Evolutionary conservation across 1,140 invertebrate species (phyloP).

Genomic region (Heliconius hermathena): DNA sequence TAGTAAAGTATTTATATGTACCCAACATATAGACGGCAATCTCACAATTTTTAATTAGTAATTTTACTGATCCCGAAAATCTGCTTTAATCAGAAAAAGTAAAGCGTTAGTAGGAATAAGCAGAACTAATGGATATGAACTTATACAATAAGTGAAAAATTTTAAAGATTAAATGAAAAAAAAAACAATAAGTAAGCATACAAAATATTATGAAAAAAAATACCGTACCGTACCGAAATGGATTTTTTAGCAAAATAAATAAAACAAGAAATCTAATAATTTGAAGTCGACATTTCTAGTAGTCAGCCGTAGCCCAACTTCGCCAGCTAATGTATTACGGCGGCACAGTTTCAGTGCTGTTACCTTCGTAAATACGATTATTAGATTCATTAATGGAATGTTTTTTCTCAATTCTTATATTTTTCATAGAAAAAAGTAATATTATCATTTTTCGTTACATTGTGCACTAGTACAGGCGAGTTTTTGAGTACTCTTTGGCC

Average conservation of each 20-base stretch:
- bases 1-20: not conserved
- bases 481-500: too few species aligned
- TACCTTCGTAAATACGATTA: constrained; percentile 1
- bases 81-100: not conserved
- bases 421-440: not conserved
- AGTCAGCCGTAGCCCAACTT: not conserved
- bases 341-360: not conserved
- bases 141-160: too few species aligned
- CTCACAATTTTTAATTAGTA: not conserved
- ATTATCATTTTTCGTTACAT: too few species aligned
- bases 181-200: too few species aligned
- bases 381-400: not conserved
- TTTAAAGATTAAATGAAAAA: too few species aligned
- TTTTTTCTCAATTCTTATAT: not conserved
- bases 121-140: too few species aligned
- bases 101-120: not conserved
- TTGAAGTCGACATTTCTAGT: constrained; percentile 1
- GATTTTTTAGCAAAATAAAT: not conserved
- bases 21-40: not conserved
- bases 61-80: not conserved
- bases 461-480: too few species aligned
- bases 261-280: too few species aligned
- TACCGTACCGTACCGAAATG: too few species aligned
- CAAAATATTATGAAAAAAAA: too few species aligned
- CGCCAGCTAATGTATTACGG: constrained; percentile 5